These are phyloP conservation scores for Cyanistes caeruleus DNA, from an alignment of 2,113 vertebrate genomes.

Conservation along the genomic window DNA sequence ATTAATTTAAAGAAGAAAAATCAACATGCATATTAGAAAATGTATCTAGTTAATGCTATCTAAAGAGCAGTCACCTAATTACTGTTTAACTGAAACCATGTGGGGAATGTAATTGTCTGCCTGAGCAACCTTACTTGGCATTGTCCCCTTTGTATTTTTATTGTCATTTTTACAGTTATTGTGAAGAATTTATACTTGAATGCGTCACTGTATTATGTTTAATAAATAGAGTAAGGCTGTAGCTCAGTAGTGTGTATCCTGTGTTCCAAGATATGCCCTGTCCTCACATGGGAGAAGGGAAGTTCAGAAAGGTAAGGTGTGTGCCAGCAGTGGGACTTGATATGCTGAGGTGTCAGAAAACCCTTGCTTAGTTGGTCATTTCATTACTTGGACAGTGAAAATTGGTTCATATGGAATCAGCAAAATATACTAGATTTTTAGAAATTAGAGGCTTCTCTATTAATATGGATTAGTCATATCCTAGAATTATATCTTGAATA, in stretches of 20 bases:
- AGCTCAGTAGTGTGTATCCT: neutral
- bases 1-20: neutral
- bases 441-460: neutral
- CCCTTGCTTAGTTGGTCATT: neutral
- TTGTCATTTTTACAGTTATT: neutral
- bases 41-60: neutral
- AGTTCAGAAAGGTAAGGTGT: neutral
- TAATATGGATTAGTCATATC: neutral
- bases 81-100: neutral
- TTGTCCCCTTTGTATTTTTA: neutral
- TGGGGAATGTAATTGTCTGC: neutral
- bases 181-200: neutral
- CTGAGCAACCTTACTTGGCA: neutral
- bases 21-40: neutral
- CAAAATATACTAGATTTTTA: neutral
- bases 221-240: neutral
- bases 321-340: neutral
- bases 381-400: neutral
- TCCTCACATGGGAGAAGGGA: neutral
- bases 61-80: neutral
- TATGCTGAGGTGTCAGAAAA: neutral
- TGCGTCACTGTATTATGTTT: neutral
- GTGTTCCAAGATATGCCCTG: rapidly evolving
- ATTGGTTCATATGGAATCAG: neutral
- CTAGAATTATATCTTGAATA: neutral